Conservation (phyloP, 2,113 vertebrate species). For the Patagioenas fasciata region DNA sequence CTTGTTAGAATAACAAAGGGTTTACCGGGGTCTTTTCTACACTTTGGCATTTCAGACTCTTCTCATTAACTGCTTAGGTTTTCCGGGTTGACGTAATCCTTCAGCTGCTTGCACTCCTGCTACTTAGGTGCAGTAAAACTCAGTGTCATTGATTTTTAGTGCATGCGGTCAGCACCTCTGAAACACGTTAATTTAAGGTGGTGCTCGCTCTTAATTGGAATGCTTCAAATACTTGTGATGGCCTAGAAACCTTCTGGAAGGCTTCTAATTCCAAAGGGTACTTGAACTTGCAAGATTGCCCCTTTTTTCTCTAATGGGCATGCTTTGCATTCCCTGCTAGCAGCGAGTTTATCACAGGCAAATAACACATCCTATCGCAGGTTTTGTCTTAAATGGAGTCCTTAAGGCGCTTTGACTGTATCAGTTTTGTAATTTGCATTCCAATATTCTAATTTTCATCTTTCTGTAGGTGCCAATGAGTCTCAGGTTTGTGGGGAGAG, state of each 20-base stretch:
- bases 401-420: background rate
- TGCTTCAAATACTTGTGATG: background rate
- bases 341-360: background rate
- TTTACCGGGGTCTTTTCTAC: background rate
- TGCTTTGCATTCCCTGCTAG: background rate
- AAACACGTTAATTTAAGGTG: background rate
- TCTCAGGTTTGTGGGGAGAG: background rate
- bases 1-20: background rate
- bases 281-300: background rate
- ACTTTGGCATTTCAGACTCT: background rate
- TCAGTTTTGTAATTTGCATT: background rate
- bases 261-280: background rate
- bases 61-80: background rate
- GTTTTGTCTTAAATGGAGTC: background rate
- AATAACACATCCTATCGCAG: rapidly evolving
- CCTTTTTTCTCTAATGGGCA: rapidly evolving
- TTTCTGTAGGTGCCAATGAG: background rate
- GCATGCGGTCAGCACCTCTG: background rate
- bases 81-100: background rate
- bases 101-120: background rate
- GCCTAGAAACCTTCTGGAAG: background rate
- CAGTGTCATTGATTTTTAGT: background rate
- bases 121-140: background rate
- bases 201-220: background rate
- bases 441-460: background rate